Evolutionary conservation across 2,888 invertebrate genomes (phyloP), one percentile per base, ranked within the genome.

Genomic region (Phasia obesa): DNA sequence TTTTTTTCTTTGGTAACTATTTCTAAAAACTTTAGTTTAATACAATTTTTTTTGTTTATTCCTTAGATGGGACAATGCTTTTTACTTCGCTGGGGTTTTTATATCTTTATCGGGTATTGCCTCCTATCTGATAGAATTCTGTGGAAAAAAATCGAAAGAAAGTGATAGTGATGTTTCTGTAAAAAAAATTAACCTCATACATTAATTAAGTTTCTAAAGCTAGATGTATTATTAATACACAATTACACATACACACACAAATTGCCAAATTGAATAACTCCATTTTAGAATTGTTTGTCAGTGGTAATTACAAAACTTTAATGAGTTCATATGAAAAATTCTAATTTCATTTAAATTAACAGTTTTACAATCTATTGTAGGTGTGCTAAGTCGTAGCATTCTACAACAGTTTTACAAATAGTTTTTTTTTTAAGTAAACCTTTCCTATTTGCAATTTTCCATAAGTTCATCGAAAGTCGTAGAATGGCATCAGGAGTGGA

Each of bases 81-180:
- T 97, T 91, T 95, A 95, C 90, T 93, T 95, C 85, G 95, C 96
- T 42, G 97, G 97, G 17, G 92, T 95, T 57, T 97, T 96, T 94
- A 96, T 97, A 70, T 93, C 95, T 19, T 90, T 97, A 21, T 95
- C 97, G 31, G 97, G 97, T 35, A 85, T 91, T 71, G 87, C 88
- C 83, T 91, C 91, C 64, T 91, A 90, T 86, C 85, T 91, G 76
- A 89, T 91, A 73, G 91, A 91, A 81, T 87, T 91, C 79, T 89
- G 91, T 74, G 88, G 90, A 80, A 89, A 88, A 73, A 89, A 89
- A 82, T 84, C 89, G 73, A 90, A 89, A 86, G 89, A 88, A 86
- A 90, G 89, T 88, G 89, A 90, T 87, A 90, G 90, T 88, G 90
- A 90, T 89, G 89, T 88, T 86, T 88, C 87, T 85, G 88, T 69